phyloP scores from a whole-genome alignment of 2,888 invertebrate genomes.

The Diaperis boleti region DNA sequence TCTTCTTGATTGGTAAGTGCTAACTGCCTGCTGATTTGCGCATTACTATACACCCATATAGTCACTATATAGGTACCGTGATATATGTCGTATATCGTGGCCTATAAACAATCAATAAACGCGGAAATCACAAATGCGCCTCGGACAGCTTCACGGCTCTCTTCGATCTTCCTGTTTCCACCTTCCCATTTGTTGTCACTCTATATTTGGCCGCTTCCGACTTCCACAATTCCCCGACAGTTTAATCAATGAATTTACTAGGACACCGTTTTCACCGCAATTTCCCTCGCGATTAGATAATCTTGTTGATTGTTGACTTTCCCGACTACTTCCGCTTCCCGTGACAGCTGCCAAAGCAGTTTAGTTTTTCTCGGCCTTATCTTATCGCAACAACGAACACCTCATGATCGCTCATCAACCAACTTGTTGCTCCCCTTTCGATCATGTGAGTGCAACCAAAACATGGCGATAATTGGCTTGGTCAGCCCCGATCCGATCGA shows the following conservation, averaged over 20 bases:
- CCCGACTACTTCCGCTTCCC: conserved; percentile 18
- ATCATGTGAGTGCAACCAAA: conserved; percentile 20
- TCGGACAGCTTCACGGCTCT: background rate
- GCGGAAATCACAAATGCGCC: conserved; percentile 4
- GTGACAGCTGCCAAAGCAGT: conserved; percentile 5
- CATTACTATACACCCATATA: too few relatives aligned
- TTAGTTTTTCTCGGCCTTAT: too few relatives aligned
- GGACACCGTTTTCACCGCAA: conserved; percentile 14
- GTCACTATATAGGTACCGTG: too few relatives aligned
- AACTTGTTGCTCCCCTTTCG: conserved; percentile 22
- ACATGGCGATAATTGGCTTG: conserved; percentile 13
- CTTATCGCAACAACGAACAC: conserved; percentile 17
- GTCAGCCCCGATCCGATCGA: too few relatives aligned
- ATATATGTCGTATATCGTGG: background rate
- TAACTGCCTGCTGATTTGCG: too few relatives aligned
- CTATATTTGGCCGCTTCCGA: conserved; percentile 36
- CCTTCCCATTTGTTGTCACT: conserved; percentile 39
- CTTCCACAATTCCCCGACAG: too few relatives aligned
- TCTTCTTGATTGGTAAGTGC: conserved; percentile 16
- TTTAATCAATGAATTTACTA: conserved; percentile 13
- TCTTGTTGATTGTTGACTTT: conserved; percentile 19
- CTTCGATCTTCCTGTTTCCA: conserved; percentile 29
- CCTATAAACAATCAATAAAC: conserved; percentile 28
- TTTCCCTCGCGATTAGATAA: conserved; percentile 33
- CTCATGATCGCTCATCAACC: conserved; percentile 16